Base-by-base conservation (phyloP, 2,888 invertebrate genomes). In the Melanotus villosus region DNA sequence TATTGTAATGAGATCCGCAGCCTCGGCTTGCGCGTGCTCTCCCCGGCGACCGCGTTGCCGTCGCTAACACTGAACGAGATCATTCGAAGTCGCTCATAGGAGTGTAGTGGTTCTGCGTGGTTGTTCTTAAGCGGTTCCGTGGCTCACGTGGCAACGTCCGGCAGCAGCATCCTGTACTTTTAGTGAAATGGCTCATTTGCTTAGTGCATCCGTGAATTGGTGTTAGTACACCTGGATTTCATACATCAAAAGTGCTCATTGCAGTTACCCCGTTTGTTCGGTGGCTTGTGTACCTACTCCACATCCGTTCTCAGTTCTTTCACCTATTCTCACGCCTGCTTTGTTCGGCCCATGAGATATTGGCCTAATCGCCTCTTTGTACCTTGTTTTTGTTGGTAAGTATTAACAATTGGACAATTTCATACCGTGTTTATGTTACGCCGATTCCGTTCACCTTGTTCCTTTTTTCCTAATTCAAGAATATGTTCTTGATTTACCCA, bases 71-170 rank as follows among this genome's bases (percentile, higher is more conserved):
- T 73, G 74, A 76, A 80, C 79, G 75, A 76, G 80, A 81, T 81
- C 81, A 80, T 78, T 81, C 74, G 75, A 78, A 78, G 79, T 80
- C 77, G 79, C 73, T 79, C 79, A 74, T 73, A 78, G 72, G 78
- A 67, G 64, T 72, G 75, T 68, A 72, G 66, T 75, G 76, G 75
- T 77, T 76, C 73, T 65, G 59, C 71, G 74, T 57, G 68, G 64
- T 66, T 54, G 70, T 70, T 68, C 52, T 68, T 64, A 69, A 75
- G 52, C 73, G 70, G 70, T 65, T 70, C 69, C 71, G 71, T 68
- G 67, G 41, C 75, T 77, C 78, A 79, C 77, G 77, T 77, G 78
- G 78, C 78, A 78, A 75, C 74, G 70, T 73, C 60, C 45, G 50
- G 34, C 59, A 66, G 52, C 66, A 54, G 52, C 59, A 5, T 59